Conservation (phyloP, 53 echinoderm and acorn worm genomes). For the Antedon mediterranea region DNA sequence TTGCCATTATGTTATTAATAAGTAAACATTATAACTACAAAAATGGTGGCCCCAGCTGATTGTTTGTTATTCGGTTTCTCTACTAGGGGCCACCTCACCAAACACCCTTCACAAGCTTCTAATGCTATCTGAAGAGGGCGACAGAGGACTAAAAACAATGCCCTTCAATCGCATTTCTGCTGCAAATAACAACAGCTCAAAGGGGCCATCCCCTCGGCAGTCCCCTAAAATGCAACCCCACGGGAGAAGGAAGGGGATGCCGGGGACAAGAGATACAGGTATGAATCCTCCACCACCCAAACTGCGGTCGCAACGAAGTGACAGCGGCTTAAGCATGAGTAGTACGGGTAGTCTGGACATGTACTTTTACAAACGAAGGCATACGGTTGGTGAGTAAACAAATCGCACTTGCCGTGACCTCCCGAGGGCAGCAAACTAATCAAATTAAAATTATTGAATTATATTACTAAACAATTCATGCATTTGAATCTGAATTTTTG, state of each 20-base stretch:
- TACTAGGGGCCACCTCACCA: conserved; percentile 85
- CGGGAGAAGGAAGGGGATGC: not conserved
- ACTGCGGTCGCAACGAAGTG: conserved; percentile 81
- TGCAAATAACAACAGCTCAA: not conserved
- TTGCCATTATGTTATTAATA: too few species aligned
- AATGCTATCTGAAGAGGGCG: conserved; percentile 88
- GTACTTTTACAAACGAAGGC: conserved; percentile 48
- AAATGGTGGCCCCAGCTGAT: not conserved
- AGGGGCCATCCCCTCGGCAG: not conserved
- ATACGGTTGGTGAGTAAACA: conserved; percentile 59
- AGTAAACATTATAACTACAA: not conserved
- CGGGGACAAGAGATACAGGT: conserved; percentile 4
- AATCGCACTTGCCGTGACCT: not conserved
- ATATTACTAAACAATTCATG: too few species aligned
- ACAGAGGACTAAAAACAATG: conserved; percentile 65
- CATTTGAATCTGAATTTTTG: too few species aligned
- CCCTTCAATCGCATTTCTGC: conserved; percentile 45
- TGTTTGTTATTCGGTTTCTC: not conserved
- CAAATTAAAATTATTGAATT: not conserved
- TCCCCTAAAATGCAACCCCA: not conserved
- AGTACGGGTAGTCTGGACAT: conserved; percentile 59
- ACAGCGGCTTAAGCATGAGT: conserved; percentile 83
- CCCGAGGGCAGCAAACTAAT: not conserved
- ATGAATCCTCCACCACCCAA: conserved; percentile 34
- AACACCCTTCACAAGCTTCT: conserved; percentile 86